Conservation (phyloP, 2,113 vertebrate genomes). For the Oryzias curvinotus region DNA sequence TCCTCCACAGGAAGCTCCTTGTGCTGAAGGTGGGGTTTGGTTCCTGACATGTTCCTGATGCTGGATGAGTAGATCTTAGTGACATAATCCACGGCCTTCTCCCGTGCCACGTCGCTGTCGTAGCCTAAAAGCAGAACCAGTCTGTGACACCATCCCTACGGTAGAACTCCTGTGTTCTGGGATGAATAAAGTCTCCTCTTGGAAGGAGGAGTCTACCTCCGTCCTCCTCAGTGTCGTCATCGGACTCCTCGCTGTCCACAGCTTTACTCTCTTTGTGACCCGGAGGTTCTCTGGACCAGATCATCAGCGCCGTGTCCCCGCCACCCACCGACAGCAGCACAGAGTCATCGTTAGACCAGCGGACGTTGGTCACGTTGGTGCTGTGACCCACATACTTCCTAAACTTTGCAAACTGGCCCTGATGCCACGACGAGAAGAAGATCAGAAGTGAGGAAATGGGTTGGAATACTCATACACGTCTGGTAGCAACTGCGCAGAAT, state of each 20-base stretch:
- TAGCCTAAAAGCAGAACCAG: conserved; percentile 80
- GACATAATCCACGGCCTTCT: conserved; percentile 90
- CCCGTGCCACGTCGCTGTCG: conserved; percentile 94
- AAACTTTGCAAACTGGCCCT: conserved; percentile 91
- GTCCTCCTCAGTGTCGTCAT: conserved; percentile 92
- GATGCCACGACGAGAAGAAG: background rate
- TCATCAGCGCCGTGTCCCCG: conserved; percentile 93
- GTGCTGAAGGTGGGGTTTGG: conserved; percentile 91
- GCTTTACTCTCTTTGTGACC: conserved; percentile 89
- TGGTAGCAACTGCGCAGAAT: conserved; percentile 2
- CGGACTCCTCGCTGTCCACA: conserved; percentile 95
- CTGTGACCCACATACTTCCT: conserved; percentile 97
- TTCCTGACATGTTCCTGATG: conserved; percentile 93
- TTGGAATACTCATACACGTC: background rate
- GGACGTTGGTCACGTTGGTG: conserved; percentile 90
- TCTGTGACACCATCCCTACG: background rate
- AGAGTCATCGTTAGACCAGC: conserved; percentile 92
- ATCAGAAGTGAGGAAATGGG: background rate
- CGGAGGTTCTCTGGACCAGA: conserved; percentile 90
- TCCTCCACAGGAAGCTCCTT: conserved; percentile 89
- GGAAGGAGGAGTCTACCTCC: conserved; percentile 83
- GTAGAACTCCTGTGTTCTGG: background rate
- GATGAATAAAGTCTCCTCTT: background rate
- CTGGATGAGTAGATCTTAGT: conserved; percentile 91
- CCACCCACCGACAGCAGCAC: conserved; percentile 92